Conservation (phyloP, 2,113 vertebrate genomes). For the Serilophus lunatus region DNA sequence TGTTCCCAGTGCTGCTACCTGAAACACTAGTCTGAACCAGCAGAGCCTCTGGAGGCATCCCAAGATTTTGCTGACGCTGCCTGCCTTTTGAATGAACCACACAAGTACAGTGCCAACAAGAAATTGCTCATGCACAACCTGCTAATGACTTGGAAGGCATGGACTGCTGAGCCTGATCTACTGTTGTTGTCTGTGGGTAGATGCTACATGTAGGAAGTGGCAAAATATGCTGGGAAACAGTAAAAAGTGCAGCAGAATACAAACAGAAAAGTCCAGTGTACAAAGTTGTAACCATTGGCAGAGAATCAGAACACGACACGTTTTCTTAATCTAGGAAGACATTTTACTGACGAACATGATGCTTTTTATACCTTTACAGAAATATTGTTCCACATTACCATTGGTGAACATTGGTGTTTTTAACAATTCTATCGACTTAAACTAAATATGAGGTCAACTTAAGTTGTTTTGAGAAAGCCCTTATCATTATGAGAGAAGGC, state of each 20-base stretch:
- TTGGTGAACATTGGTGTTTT: too few species aligned
- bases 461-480: too few species aligned
- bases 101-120: background rate
- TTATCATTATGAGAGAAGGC: too few species aligned
- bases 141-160: background rate
- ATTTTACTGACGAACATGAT: too few species aligned
- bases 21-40: background rate
- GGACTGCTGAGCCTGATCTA: background rate
- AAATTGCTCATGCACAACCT: background rate
- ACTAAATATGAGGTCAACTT: too few species aligned
- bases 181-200: background rate
- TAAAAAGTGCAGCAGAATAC: background rate
- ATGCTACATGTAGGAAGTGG: fast-evolving
- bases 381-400: too few species aligned
- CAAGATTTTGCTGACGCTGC: background rate
- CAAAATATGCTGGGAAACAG: background rate
- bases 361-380: too few species aligned
- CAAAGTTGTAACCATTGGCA: too few species aligned
- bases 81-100: background rate
- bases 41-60: background rate
- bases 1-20: background rate
- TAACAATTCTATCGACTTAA: too few species aligned
- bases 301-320: too few species aligned
- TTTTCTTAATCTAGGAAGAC: too few species aligned
- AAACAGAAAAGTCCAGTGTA: background rate